Conservation (phyloP, 2,888 invertebrate genomes). For the Bedellia somnulentella region DNA sequence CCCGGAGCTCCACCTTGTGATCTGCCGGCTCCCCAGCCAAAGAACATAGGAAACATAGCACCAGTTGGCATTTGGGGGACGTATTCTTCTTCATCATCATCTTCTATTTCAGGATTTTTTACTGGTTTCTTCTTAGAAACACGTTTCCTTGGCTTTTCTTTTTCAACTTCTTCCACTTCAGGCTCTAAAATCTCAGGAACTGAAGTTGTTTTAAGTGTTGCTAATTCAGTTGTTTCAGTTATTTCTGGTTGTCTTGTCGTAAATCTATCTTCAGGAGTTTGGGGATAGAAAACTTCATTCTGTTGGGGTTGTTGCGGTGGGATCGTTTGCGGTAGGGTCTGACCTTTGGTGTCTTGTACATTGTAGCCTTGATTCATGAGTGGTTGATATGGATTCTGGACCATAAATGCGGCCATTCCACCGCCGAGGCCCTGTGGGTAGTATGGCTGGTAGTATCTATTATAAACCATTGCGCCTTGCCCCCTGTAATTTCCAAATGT, state of each 20-base stretch:
- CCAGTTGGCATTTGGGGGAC: slow-evolving; percentile 48
- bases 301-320: slow-evolving; percentile 25
- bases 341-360: slow-evolving; percentile 39
- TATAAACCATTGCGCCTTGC: slow-evolving; percentile 43
- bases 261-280: slow-evolving; percentile 12
- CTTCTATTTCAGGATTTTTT: slow-evolving; percentile 28
- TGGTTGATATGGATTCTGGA: slow-evolving; percentile 25
- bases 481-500: slow-evolving; percentile 19
- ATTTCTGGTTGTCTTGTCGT: slow-evolving; percentile 21
- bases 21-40: slow-evolving; percentile 45
- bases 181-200: slow-evolving; percentile 35
- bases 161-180: slow-evolving; percentile 32
- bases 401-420: slow-evolving; percentile 42
- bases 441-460: slow-evolving; percentile 48
- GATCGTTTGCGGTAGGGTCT: slow-evolving; percentile 26
- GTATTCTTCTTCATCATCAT: slow-evolving; percentile 53
- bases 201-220: slow-evolving; percentile 21
- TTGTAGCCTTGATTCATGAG: slow-evolving; percentile 27
- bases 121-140: slow-evolving; percentile 39
- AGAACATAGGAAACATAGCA: slow-evolving; percentile 70
- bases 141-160: slow-evolving; percentile 28
- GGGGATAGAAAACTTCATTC: slow-evolving; percentile 40
- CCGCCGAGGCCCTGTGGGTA: slow-evolving; percentile 27
- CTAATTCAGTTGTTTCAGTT: slow-evolving; percentile 24
- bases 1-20: slow-evolving; percentile 44